phyloP scores from a whole-genome alignment of 2,797 vertebrate genomes.

The Tangara arthus region DNA sequence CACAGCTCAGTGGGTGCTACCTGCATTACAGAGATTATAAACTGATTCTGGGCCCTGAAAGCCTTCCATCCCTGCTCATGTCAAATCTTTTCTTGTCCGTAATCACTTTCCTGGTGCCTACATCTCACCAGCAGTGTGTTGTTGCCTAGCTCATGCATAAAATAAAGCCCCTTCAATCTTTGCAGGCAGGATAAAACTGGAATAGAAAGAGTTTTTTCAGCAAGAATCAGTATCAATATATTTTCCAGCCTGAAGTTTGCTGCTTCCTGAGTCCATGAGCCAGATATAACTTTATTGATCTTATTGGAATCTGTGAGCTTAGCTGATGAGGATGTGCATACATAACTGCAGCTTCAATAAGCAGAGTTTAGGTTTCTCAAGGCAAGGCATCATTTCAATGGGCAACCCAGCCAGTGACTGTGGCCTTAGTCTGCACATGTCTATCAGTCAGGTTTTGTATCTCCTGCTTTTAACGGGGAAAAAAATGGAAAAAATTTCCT shows the following conservation, averaged over 20 bases:
- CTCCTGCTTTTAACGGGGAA: neutral
- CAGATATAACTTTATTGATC: neutral
- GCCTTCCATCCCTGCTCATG: fast-evolving
- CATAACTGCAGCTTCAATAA: neutral
- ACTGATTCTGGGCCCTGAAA: neutral
- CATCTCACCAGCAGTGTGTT: neutral
- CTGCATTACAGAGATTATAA: neutral
- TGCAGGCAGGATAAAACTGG: neutral
- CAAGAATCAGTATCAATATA: no score
- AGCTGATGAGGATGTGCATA: neutral
- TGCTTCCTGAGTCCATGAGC: neutral
- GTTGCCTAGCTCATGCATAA: neutral
- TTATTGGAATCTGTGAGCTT: neutral
- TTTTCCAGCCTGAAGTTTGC: neutral
- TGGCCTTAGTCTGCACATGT: neutral
- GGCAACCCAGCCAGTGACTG: neutral
- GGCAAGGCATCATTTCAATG: neutral
- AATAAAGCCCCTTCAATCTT: neutral
- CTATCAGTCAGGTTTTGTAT: neutral
- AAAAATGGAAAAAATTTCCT: neutral
- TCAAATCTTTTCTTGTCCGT: neutral
- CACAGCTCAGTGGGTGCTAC: fast-evolving
- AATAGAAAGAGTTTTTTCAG: neutral
- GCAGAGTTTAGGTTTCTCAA: neutral
- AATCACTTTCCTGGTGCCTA: neutral